These are phyloP conservation scores for Steinernema feltiae DNA, from an alignment of 1,140 invertebrate species.

Conservation along the genomic window DNA sequence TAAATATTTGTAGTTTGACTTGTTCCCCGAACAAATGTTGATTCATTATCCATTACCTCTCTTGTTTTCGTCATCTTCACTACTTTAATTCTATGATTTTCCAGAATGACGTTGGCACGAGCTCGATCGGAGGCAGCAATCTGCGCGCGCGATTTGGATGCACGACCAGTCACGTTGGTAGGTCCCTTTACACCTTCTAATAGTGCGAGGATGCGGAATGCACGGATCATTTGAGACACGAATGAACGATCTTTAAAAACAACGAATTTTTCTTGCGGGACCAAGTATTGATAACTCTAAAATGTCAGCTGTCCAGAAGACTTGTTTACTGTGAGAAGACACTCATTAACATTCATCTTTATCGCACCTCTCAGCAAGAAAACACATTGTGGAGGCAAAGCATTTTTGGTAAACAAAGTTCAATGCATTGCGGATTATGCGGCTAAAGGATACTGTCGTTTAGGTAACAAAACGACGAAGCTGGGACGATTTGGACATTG, in stretches of 20 bases:
- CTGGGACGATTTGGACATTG: not conserved
- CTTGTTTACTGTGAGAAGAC: not conserved
- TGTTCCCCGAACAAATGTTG: too few species aligned
- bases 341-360: constrained; percentile 5
- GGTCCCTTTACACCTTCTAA: not conserved
- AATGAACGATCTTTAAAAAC: too few species aligned
- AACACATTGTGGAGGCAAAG: not conserved
- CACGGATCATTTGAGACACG: too few species aligned
- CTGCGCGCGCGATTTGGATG: not conserved
- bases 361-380: not conserved
- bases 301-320: not conserved
- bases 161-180: constrained; percentile 1
- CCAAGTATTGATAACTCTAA: too few species aligned
- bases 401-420: not conserved
- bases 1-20: not conserved
- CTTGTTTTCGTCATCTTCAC: too few species aligned
- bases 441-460: not conserved
- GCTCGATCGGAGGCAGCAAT: not conserved
- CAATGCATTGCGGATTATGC: not conserved
- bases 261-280: too few species aligned
- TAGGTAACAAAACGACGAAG: not conserved
- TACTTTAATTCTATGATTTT: too few species aligned
- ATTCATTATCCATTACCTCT: too few species aligned
- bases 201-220: not conserved
- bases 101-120: not conserved